Evolutionary conservation across 2,888 invertebrate genomes (phyloP).

Genomic region (Drosophila falleni): DNA sequence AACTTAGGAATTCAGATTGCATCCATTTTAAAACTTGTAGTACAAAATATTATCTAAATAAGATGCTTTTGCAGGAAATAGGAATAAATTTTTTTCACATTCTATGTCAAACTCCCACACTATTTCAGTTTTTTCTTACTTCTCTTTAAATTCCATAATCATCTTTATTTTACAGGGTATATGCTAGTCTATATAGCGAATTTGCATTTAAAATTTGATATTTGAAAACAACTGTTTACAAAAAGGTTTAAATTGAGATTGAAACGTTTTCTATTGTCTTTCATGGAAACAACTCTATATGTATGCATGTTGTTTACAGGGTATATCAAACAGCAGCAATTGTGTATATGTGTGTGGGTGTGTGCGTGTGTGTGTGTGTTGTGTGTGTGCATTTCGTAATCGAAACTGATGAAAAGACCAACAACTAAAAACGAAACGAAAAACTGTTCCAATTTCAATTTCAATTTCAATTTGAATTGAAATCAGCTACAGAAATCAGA

Average conservation of each 20-base stretch:
- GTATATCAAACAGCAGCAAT: slow-evolving; percentile 20
- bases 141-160: neutral
- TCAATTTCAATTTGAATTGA: slow-evolving; percentile 52
- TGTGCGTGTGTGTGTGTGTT: slow-evolving; percentile 6
- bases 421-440: slow-evolving; percentile 34
- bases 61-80: no score
- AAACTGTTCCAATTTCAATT: slow-evolving; percentile 55
- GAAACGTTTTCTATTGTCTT: neutral
- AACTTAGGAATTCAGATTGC: no score
- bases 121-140: neutral
- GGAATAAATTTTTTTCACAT: no score
- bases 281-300: neutral
- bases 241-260: neutral
- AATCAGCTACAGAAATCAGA: slow-evolving; percentile 55
- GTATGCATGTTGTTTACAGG: slow-evolving; percentile 14
- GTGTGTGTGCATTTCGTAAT: slow-evolving; percentile 36
- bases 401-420: slow-evolving; percentile 47
- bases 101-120: no score
- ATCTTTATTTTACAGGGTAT: slow-evolving; percentile 10
- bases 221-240: neutral
- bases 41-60: no score
- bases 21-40: no score
- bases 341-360: neutral
- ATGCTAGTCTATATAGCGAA: neutral
- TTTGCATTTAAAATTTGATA: neutral